These are phyloP conservation scores for Machimus atricapillus DNA, from an alignment of 2,888 invertebrate species.

Conservation along the genomic window DNA sequence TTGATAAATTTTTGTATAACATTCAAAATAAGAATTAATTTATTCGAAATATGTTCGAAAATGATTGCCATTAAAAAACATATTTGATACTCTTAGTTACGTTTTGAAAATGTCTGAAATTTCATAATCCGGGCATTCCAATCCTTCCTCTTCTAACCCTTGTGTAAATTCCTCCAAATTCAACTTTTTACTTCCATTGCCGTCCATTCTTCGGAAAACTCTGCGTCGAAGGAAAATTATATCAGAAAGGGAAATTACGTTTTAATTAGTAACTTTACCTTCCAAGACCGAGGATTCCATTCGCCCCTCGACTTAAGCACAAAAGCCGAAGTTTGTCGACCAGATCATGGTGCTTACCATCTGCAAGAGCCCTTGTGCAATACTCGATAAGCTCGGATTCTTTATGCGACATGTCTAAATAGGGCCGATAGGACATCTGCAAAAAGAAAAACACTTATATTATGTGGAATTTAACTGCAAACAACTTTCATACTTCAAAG, in stretches of 20 bases:
- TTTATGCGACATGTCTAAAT: not conserved
- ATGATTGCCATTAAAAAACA: not conserved
- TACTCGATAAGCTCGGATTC: slow-evolving; percentile 70
- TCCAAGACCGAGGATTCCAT: slow-evolving; percentile 86
- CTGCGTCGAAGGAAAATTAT: slow-evolving; percentile 59
- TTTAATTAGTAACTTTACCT: slow-evolving; percentile 66
- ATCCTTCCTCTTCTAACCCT: slow-evolving; percentile 79
- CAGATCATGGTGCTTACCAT: slow-evolving; percentile 73
- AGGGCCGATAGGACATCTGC: not conserved
- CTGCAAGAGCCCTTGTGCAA: slow-evolving; percentile 71
- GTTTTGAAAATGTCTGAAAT: slow-evolving; percentile 55
- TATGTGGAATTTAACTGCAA: too few species aligned
- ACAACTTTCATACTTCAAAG: too few species aligned
- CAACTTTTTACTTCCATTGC: slow-evolving; percentile 84
- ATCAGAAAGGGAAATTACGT: not conserved
- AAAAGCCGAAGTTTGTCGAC: slow-evolving; percentile 82
- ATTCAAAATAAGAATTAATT: not conserved
- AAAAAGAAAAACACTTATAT: not conserved
- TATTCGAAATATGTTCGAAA: not conserved
- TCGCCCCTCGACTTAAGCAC: slow-evolving; percentile 85
- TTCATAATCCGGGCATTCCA: slow-evolving; percentile 69
- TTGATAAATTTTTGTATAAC: not conserved
- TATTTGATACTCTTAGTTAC: slow-evolving; percentile 48
- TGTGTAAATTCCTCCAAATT: slow-evolving; percentile 81
- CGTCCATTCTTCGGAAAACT: slow-evolving; percentile 89